Conservation (phyloP, 2,113 vertebrate species). For the Pontoporia blainvillei region DNA sequence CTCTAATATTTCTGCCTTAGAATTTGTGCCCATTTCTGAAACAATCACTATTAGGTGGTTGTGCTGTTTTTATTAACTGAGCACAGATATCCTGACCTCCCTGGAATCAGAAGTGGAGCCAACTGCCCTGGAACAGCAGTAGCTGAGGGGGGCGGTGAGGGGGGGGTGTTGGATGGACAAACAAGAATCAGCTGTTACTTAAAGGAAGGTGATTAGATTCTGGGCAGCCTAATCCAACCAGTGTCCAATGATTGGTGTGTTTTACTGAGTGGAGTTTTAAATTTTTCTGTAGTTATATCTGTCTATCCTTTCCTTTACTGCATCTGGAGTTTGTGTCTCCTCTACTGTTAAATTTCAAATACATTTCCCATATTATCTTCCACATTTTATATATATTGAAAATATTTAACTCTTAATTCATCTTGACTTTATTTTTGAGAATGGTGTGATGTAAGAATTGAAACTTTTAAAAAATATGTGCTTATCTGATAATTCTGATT, state of each 20-base stretch:
- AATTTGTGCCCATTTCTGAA: neutral
- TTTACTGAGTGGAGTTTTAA: neutral
- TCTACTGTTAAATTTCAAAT: neutral
- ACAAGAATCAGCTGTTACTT: neutral
- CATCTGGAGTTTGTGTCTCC: neutral
- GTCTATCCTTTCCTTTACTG: neutral
- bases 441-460: neutral
- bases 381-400: neutral
- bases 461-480: neutral
- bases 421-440: neutral
- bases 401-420: slow-evolving; percentile 3
- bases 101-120: neutral
- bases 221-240: neutral
- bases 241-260: neutral
- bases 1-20: neutral
- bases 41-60: neutral
- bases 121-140: neutral
- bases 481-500: neutral
- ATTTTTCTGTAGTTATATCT: neutral
- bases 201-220: neutral
- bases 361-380: neutral
- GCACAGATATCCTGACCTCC: too few species aligned
- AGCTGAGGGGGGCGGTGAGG: too few species aligned
- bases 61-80: neutral
- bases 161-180: neutral